Evolutionary conservation across 2,888 invertebrate genomes (phyloP), one percentile per base, ranked within the genome.

Genomic region (Amphipoea lucens): DNA sequence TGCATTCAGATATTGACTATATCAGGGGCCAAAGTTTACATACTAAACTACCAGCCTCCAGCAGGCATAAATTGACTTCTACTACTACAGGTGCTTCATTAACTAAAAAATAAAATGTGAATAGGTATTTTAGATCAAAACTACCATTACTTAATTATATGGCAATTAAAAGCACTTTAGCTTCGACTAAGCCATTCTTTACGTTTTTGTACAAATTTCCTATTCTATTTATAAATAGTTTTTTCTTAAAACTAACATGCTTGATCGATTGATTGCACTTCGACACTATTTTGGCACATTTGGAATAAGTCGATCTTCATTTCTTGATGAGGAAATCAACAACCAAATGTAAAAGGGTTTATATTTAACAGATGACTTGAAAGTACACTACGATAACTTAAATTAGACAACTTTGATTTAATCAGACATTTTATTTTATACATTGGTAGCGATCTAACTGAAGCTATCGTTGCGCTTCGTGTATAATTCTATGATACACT

Each of bases 111-210:
- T 75, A 76, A 78, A 74, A 73, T 73, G 73, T 76, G 67, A 78
- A 78, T 77, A 82, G 65, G 71, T 73, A 45, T 81, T 74, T 75
- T 65, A 60, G 48, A 42, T 66, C 69, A 78, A 78, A 74, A 78
- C 72, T 84, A 84, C 69, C 63, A 69, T 79, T 76, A 88, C 74
- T 81, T 89, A 89, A 91, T 90, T 91, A 92, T 95, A 95, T 95
- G 95, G 95, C 95, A 95, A 92, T 90, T 84, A 93, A 79, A 89
- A 94, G 93, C 93, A 88, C 88, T 91, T 90, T 82, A 75, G 51
- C 76, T 80, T 75, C 75, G 74, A 76, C 83, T 79, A 85, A 90
- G 90, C 90, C 91, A 89, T 85, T 78, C 83, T 86, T 89, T 90
- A 90, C 83, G 83, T 86, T 89, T 92, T 93, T 93, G 92, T 94